Evolutionary conservation across 2,113 vertebrate genomes (phyloP), one percentile per base, ranked within the genome.

Genomic region (Stictonetta naevosa): DNA sequence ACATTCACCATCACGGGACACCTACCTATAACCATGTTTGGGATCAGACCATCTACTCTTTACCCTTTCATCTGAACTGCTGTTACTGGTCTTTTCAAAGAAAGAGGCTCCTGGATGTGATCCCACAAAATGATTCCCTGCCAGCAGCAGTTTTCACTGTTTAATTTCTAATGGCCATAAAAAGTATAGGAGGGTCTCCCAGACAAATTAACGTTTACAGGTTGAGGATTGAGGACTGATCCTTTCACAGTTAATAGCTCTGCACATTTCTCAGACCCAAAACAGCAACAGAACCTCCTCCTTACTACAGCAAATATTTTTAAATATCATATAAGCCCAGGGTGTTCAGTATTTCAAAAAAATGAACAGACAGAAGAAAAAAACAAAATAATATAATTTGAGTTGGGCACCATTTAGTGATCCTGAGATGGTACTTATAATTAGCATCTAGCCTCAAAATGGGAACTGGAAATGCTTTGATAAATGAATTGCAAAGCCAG

Each of bases 391-490:
- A 53, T 53, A 16, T 28, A 55, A 82, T 76, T 84, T 76, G 25
- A 90, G 69, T 82, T 64, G 86, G 90, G 86, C 15, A 1, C 46
- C n/a, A 26, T 29, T 38, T 56, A 87, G 40, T 0, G 1, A 88
- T 95, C 74, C 90, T 78, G 64, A 95, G 83, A 31, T 2, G 26
- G 75, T 36, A 64, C 48, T 84, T 97, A 94, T 73, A 88, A 94
- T 97, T 95, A 94, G 86, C 83, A 79, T 50, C 56, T 64, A 74
- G 60, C 91, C 83, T 90, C 87, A 83, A 97, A 95, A 95, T 76
- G 86, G 95, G 94, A 97, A 97, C 92, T 82, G 76, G 96, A 97
- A 96, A 73, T 83, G 56, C 86, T 95, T 97, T 93, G 83, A 97
- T 82, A 95, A 95, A 95, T 92, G 60, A 89, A 94, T 79, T 86